Conservation (phyloP, 1,140 invertebrate genomes). For the Trachelipus rathkii region DNA sequence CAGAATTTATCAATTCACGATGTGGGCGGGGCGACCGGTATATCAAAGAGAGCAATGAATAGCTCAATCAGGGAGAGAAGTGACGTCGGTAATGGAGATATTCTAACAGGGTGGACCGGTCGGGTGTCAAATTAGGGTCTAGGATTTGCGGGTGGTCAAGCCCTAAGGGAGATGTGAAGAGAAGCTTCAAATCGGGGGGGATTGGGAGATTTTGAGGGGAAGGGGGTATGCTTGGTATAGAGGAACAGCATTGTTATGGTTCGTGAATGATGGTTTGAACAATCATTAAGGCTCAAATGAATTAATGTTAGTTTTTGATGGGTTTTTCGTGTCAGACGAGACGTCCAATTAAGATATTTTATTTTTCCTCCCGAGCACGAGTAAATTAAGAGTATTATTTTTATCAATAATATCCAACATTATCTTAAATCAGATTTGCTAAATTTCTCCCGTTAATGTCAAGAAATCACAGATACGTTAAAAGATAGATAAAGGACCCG, state of each 20-base stretch:
- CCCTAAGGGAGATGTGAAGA: conserved; percentile 16
- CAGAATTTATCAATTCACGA: conserved; percentile 41
- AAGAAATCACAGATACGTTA: too few species aligned
- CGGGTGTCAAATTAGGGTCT: conserved; percentile 46
- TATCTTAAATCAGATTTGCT: too few species aligned
- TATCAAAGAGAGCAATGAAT: conserved; percentile 45
- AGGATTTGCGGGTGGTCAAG: conserved; percentile 27
- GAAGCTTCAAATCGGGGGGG: conserved; percentile 24
- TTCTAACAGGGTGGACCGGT: conserved; percentile 45
- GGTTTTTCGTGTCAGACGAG: not conserved
- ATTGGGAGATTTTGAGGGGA: not conserved
- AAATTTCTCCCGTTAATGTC: too few species aligned
- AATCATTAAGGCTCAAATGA: not conserved
- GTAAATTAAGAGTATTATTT: too few species aligned
- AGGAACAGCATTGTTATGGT: conserved; percentile 1
- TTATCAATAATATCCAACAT: too few species aligned
- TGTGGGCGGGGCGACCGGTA: conserved; percentile 43
- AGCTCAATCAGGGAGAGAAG: conserved; percentile 45
- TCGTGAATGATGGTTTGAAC: not conserved
- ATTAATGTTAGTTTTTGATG: not conserved
- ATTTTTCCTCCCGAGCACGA: not conserved
- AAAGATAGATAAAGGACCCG: not conserved
- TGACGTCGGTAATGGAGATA: conserved; percentile 46
- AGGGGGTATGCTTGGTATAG: not conserved
- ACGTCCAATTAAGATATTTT: not conserved